Evolutionary conservation across 2,888 invertebrate genomes (phyloP).

Genomic region (Hirtodrosophila trivittata): DNA sequence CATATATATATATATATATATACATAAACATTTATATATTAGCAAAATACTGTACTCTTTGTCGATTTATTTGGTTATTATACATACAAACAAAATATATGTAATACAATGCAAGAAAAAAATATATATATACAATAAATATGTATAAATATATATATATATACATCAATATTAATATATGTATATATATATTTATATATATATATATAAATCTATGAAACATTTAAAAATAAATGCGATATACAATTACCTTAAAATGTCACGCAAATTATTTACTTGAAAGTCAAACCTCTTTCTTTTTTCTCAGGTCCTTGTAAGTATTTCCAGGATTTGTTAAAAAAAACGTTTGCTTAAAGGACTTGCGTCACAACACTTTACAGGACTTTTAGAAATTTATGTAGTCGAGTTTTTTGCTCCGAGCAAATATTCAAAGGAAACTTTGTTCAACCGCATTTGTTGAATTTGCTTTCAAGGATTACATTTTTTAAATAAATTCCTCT

Average conservation of each 20-base stretch:
- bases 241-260: conserved; percentile 52
- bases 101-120: conserved; percentile 21
- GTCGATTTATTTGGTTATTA: conserved; percentile 67
- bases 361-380: too few relatives aligned
- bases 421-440: too few relatives aligned
- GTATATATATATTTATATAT: conserved; percentile 20
- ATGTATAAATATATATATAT: conserved; percentile 20
- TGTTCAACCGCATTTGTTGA: too few relatives aligned
- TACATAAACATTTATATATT: conserved; percentile 50
- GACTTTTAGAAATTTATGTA: too few relatives aligned
- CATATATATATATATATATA: conserved; percentile 27
- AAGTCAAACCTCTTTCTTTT: too few relatives aligned
- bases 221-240: conserved; percentile 74
- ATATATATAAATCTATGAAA: conserved; percentile 57
- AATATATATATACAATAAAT: conserved; percentile 29
- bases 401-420: too few relatives aligned
- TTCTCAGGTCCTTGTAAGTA: too few relatives aligned
- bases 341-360: too few relatives aligned
- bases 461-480: too few relatives aligned
- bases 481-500: too few relatives aligned
- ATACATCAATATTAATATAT: conserved; percentile 20
- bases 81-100: conserved; percentile 40
- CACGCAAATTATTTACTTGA: too few relatives aligned
- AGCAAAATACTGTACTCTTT: conserved; percentile 62
- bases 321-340: too few relatives aligned